Conservation (phyloP, 2,113 vertebrate species). For the Ancistrus triradiatus region DNA sequence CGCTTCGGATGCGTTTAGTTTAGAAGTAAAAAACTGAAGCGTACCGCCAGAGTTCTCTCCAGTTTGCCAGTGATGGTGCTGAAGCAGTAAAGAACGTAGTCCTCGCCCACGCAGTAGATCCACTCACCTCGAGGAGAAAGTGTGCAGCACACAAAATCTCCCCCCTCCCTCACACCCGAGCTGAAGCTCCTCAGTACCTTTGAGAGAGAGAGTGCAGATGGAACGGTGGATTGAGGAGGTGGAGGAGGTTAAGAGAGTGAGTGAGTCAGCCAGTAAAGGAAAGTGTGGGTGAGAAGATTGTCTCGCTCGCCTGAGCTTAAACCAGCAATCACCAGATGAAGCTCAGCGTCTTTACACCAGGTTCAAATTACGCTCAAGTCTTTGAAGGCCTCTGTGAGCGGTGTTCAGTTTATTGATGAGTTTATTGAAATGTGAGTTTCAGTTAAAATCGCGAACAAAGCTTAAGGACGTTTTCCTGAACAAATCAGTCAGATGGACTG, state of each 20-base stretch:
- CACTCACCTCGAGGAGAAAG: conserved; percentile 95
- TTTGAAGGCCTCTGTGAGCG: no score
- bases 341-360: not conserved
- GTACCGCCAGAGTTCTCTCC: conserved; percentile 93
- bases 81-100: conserved; percentile 97
- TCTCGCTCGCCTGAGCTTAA: not conserved
- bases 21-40: no score
- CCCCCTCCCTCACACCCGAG: conserved; percentile 95
- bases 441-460: no score
- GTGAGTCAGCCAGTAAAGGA: conserved; percentile 20
- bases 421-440: no score
- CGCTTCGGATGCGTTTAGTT: no score
- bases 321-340: not conserved
- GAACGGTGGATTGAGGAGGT: not conserved
- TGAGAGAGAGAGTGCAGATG: not conserved
- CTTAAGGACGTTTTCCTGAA: no score
- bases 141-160: conserved; percentile 96
- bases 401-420: no score
- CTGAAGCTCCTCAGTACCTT: conserved; percentile 98
- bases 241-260: not conserved
- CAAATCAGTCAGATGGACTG: no score
- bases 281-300: conserved; percentile 15
- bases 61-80: conserved; percentile 96
- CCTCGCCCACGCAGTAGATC: conserved; percentile 98
- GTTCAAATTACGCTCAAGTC: no score